A percentile compares a stretch with the other conserved stretches of the same genome.
These are phyloP conservation scores for Actinemys pallida DNA, from an alignment of 2,113 vertebrate species.

Conservation along the genomic window DNA sequence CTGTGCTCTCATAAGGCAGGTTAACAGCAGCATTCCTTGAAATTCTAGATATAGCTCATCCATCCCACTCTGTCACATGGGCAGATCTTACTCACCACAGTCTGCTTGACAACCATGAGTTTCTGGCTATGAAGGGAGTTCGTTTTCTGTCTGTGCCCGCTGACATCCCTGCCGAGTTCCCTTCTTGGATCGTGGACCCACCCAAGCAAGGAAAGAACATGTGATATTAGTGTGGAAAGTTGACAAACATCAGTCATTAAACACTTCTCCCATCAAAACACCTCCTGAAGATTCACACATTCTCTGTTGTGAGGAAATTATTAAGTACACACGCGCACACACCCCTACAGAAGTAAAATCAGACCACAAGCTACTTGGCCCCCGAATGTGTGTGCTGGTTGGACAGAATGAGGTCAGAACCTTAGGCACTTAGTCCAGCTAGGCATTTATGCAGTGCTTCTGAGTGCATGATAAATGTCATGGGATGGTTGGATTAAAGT, in stretches of 20 bases:
- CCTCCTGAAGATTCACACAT: background rate
- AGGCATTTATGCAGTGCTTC: too few relatives aligned
- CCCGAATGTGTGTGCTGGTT: background rate
- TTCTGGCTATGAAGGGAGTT: background rate
- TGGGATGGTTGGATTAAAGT: background rate
- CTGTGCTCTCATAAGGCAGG: background rate
- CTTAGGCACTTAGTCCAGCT: background rate
- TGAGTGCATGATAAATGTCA: background rate
- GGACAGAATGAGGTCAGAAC: background rate
- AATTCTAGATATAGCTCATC: background rate
- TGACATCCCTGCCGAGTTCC: background rate
- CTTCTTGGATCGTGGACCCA: background rate
- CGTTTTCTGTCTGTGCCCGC: background rate
- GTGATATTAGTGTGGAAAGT: background rate
- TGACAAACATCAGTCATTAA: background rate
- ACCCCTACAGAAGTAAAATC: background rate
- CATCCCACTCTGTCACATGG: background rate
- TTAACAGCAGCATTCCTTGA: background rate
- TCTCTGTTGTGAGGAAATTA: background rate
- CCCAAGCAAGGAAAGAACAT: background rate
- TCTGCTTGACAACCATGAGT: background rate
- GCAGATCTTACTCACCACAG: background rate
- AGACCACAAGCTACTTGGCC: background rate
- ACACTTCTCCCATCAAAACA: background rate
- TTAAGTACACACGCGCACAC: background rate